phyloP scores from a whole-genome alignment of 2,797 vertebrate genomes.

The Chiloscyllium punctatum region DNA sequence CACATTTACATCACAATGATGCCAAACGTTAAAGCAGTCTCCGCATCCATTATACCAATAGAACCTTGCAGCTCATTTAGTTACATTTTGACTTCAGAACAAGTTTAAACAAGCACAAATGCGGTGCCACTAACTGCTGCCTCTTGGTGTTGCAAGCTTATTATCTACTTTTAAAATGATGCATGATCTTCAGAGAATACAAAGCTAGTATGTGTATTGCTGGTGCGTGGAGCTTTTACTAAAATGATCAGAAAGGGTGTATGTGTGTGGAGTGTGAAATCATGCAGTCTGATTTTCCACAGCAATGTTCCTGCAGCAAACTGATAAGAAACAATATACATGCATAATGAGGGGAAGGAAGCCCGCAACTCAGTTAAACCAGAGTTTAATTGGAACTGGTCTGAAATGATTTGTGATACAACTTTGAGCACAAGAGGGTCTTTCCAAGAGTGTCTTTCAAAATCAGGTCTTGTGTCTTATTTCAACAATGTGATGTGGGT shows the following conservation, averaged over 20 bases:
- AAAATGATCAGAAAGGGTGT: not conserved
- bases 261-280: not conserved
- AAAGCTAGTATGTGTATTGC: not conserved
- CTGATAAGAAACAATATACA: not conserved
- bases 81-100: not conserved
- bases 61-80: not conserved
- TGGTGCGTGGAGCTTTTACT: not conserved
- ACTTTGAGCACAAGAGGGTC: not conserved
- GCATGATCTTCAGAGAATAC: not conserved
- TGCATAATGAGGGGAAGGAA: not conserved
- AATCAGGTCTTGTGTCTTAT: not conserved
- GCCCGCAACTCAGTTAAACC: not conserved
- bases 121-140: too few species aligned
- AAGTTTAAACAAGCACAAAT: not conserved
- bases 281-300: not conserved
- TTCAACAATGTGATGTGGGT: not conserved
- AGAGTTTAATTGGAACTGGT: not conserved
- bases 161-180: not conserved
- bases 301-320: not conserved
- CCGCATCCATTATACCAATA: not conserved
- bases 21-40: not conserved
- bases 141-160: not conserved
- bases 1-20: not conserved
- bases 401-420: not conserved
- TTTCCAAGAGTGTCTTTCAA: not conserved